phyloP scores from a whole-genome alignment of 2,888 invertebrate species.

The Hypercompe scribonia region DNA sequence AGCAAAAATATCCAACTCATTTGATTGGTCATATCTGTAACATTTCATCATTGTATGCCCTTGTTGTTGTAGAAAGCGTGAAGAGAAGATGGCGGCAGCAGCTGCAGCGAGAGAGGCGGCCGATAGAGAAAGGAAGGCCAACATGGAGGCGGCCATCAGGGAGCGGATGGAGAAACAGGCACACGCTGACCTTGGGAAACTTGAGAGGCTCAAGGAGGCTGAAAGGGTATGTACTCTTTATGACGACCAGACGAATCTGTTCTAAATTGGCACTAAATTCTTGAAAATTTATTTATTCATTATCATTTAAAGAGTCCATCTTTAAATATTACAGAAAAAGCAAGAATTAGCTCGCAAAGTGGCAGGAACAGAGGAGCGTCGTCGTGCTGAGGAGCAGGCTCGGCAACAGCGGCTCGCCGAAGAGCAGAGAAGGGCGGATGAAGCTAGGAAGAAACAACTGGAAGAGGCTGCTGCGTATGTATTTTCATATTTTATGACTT shows the following conservation, averaged over 20 bases:
- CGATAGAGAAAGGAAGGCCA: conserved; percentile 62
- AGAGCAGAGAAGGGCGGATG: conserved; percentile 55
- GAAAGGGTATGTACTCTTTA: conserved; percentile 69
- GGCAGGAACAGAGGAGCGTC: conserved; percentile 78
- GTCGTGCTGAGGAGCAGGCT: conserved; percentile 72
- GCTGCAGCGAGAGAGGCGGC: conserved; percentile 76
- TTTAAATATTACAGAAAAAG: conserved; percentile 64
- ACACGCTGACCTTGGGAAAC: conserved; percentile 81
- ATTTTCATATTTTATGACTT: neutral
- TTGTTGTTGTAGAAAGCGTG: conserved; percentile 71
- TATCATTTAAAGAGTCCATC: no score
- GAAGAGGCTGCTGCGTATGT: conserved; percentile 81
- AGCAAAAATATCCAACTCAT: no score
- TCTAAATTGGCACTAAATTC: no score
- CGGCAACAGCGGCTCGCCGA: conserved; percentile 63
- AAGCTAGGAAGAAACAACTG: conserved; percentile 64
- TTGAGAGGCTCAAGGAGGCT: conserved; percentile 80
- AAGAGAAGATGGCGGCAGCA: conserved; percentile 86
- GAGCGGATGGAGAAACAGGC: conserved; percentile 79
- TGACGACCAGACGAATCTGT: neutral
- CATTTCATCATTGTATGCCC: neutral
- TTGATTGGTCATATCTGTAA: no score
- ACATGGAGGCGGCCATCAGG: conserved; percentile 68
- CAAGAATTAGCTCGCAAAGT: conserved; percentile 74
- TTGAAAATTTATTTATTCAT: no score